phyloP scores from a whole-genome alignment of 2,797 vertebrate species.

The Arrhamphus sclerolepis region DNA sequence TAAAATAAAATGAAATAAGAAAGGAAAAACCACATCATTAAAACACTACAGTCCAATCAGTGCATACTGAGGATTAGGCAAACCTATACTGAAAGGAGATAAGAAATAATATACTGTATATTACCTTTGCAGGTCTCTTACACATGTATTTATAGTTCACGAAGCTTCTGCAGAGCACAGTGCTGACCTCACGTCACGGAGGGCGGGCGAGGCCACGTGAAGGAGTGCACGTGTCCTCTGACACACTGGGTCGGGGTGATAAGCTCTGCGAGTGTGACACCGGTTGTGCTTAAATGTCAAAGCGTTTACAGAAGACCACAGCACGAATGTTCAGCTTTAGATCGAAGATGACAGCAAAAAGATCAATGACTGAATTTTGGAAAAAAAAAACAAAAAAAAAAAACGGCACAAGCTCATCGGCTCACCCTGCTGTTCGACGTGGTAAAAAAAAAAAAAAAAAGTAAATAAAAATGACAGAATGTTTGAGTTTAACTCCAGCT shows the following conservation, averaged over 20 bases:
- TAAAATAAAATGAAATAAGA: too few relatives aligned
- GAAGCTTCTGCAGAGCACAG: constrained; percentile 33
- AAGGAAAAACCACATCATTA: constrained; percentile 58
- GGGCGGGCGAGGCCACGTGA: background rate
- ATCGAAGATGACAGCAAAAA: constrained; percentile 31
- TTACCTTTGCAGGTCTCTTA: constrained; percentile 61
- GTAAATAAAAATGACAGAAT: too few relatives aligned
- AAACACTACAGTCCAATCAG: constrained; percentile 68
- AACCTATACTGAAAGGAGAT: constrained; percentile 59
- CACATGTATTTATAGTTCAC: constrained; percentile 65
- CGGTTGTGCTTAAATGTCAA: constrained; percentile 29
- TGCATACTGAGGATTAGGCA: constrained; percentile 55
- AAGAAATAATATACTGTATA: constrained; percentile 54
- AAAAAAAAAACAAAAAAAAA: constrained; percentile 4
- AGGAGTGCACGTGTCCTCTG: constrained; percentile 36
- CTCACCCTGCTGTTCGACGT: constrained; percentile 2
- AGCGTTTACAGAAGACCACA: constrained; percentile 59
- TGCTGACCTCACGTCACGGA: constrained; percentile 1
- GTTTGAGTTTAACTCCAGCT: constrained; percentile 8
- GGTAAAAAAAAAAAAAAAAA: constrained; percentile 39
- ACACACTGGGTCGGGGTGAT: constrained; percentile 34
- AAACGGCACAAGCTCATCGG: constrained; percentile 5
- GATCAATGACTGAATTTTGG: background rate
- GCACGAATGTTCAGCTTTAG: constrained; percentile 52
- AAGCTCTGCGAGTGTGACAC: constrained; percentile 33